Conservation (phyloP, 2,888 invertebrate genomes). For the Lasioglossum morio region DNA sequence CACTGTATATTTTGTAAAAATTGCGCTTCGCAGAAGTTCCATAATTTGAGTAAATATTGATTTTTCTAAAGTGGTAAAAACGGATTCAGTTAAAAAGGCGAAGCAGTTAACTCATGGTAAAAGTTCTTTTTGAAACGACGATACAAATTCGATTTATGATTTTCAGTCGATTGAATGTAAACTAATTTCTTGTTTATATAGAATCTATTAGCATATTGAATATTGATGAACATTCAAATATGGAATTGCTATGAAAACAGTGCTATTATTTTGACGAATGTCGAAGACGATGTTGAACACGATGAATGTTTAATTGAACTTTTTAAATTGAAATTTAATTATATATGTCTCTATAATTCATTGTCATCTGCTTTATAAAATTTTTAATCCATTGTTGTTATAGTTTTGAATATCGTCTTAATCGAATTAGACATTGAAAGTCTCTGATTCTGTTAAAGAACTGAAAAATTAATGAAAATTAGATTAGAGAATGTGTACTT, state of each 20-base stretch:
- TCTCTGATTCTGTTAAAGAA: too few species aligned
- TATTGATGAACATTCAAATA: neutral
- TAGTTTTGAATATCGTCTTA: too few species aligned
- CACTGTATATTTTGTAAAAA: neutral
- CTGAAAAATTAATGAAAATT: too few species aligned
- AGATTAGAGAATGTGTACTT: too few species aligned
- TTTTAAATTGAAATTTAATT: neutral
- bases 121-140: neutral
- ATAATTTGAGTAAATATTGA: neutral
- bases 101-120: neutral
- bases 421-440: too few species aligned
- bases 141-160: neutral
- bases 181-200: neutral
- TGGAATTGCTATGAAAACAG: neutral
- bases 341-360: neutral
- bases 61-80: neutral
- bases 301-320: neutral
- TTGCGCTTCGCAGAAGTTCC: neutral
- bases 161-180: neutral
- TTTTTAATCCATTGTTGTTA: neutral
- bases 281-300: neutral
- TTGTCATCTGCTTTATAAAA: neutral
- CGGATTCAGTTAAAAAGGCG: neutral
- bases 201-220: slow-evolving; percentile 1
- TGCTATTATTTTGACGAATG: neutral